These are phyloP conservation scores for Trichopoda pennipes DNA, from an alignment of 2,888 invertebrate genomes.

Conservation along the genomic window DNA sequence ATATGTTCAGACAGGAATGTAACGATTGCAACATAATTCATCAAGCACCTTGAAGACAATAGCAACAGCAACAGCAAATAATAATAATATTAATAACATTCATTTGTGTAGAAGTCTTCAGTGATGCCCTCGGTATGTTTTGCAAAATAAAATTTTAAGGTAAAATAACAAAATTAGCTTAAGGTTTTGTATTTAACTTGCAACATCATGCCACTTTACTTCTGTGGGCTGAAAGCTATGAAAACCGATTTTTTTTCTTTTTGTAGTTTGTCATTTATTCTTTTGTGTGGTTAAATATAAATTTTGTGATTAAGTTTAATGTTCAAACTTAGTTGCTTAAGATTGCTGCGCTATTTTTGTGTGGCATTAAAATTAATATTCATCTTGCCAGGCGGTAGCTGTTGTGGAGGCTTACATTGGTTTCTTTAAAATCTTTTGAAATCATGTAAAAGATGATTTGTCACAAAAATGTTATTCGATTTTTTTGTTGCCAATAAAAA, in stretches of 20 bases:
- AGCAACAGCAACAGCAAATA: background rate
- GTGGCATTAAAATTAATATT: conserved; percentile 16
- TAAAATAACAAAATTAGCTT: conserved; percentile 18
- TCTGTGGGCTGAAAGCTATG: conserved; percentile 44
- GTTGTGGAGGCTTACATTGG: conserved; percentile 25
- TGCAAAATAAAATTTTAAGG: background rate
- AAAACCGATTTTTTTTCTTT: conserved; percentile 32
- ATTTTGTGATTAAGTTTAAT: conserved; percentile 47
- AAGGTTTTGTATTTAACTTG: conserved; percentile 7
- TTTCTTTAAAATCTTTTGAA: conserved; percentile 32
- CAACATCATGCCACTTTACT: conserved; percentile 38
- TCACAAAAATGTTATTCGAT: too few species aligned
- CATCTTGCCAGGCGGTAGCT: conserved; percentile 30
- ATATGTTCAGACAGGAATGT: background rate
- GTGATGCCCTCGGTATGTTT: background rate
- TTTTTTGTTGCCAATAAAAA: too few species aligned
- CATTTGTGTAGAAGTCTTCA: conserved; percentile 16
- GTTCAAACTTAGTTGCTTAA: conserved; percentile 38
- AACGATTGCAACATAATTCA: conserved; percentile 16
- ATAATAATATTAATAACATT: conserved; percentile 27
- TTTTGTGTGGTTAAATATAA: conserved; percentile 52
- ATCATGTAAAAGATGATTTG: conserved; percentile 54
- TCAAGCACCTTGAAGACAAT: conserved; percentile 35
- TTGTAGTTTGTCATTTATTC: background rate
- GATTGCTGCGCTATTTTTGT: conserved; percentile 26